phyloP scores from a whole-genome alignment of 2,888 invertebrate species.

The Ochropleura leucogaster region DNA sequence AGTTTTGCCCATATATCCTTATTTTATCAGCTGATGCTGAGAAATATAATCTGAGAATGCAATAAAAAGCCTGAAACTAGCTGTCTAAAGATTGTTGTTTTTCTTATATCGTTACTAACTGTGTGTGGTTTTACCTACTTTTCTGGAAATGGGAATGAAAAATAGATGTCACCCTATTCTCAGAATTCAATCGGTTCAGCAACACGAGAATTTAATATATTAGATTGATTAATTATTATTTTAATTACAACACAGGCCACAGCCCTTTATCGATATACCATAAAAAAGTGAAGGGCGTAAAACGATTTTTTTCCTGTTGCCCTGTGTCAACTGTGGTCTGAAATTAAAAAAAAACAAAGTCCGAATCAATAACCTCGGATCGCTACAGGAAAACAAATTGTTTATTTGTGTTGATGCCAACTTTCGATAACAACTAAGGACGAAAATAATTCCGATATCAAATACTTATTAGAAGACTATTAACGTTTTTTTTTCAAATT shows the following conservation, averaged over 20 bases:
- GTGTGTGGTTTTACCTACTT: too few relatives aligned
- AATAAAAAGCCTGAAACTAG: conserved; percentile 29
- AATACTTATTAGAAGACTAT: neutral
- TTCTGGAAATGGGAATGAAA: too few relatives aligned
- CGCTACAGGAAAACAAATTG: conserved; percentile 48
- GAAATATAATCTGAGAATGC: conserved; percentile 15
- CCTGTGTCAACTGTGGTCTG: neutral
- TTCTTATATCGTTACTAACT: neutral
- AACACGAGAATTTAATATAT: too few relatives aligned
- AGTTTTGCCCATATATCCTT: conserved; percentile 31
- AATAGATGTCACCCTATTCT: too few relatives aligned
- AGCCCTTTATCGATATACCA: neutral
- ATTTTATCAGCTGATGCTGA: conserved; percentile 22
- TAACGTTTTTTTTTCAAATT: conserved; percentile 24
- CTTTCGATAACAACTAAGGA: conserved; percentile 13
- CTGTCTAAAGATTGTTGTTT: neutral
- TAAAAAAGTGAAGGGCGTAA: neutral
- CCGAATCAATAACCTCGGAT: conserved; percentile 12
- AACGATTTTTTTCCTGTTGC: conserved; percentile 19
- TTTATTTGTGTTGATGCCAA: conserved; percentile 37
- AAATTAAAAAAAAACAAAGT: conserved; percentile 29
- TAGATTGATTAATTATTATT: conserved; percentile 3
- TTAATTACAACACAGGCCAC: conserved; percentile 2
- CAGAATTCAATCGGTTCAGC: too few relatives aligned
- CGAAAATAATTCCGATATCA: conserved; percentile 27